Evolutionary conservation across 1,140 invertebrate genomes (phyloP).

Genomic region (Pseudomyrmex flavicornis): DNA sequence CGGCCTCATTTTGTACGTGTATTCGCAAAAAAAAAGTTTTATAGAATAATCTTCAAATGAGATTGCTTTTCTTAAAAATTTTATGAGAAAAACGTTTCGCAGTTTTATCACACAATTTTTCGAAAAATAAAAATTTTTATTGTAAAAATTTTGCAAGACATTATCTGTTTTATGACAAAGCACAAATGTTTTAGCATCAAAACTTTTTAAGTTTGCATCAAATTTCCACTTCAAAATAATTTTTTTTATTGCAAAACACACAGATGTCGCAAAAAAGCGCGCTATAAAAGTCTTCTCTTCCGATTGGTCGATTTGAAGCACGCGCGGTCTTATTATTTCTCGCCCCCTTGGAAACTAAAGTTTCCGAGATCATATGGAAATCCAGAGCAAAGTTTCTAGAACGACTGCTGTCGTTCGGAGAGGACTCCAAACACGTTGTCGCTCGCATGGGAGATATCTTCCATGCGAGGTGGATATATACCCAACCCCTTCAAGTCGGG

Average conservation of each 20-base stretch:
- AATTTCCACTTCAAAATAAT: too few species aligned
- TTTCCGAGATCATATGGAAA: conserved; percentile 36
- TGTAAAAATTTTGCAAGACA: too few species aligned
- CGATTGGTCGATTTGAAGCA: conserved; percentile 8
- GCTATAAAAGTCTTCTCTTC: conserved; percentile 29
- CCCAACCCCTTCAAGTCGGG: not conserved
- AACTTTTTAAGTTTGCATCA: too few species aligned
- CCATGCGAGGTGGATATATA: not conserved
- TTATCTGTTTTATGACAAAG: too few species aligned
- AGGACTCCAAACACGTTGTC: conserved; percentile 37
- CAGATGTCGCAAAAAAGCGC: not conserved
- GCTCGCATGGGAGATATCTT: conserved; percentile 39
- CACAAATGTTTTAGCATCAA: not conserved
- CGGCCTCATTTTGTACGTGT: conserved; percentile 39
- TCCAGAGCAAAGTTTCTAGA: conserved; percentile 26
- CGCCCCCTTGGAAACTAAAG: conserved; percentile 1
- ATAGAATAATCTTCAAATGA: not conserved
- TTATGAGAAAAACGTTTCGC: not conserved
- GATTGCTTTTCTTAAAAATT: not conserved
- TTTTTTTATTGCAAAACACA: too few species aligned
- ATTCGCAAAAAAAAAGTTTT: conserved; percentile 11
- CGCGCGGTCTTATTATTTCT: conserved; percentile 30
- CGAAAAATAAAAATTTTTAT: not conserved
- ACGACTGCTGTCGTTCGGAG: conserved; percentile 15
- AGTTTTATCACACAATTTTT: not conserved